Conservation (phyloP, 2,113 vertebrate species). For the Chionomys nivalis region DNA sequence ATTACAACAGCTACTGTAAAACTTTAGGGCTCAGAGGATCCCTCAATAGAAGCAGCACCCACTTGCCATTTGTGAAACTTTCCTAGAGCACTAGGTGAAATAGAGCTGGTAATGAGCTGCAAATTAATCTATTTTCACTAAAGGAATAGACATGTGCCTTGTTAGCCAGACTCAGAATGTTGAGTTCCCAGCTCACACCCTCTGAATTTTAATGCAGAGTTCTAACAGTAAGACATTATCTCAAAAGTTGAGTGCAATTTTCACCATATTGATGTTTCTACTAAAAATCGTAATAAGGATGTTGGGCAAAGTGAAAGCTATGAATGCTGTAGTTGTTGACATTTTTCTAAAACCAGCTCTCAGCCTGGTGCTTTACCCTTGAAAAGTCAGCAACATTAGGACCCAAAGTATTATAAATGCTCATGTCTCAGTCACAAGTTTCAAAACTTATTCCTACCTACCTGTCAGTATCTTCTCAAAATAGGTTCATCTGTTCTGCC, state of each 20-base stretch:
- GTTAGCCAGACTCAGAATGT: neutral
- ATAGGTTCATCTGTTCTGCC: neutral
- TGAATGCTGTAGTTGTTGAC: neutral
- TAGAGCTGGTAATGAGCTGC: neutral
- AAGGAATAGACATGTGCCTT: neutral
- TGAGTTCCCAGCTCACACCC: neutral
- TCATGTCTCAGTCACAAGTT: neutral
- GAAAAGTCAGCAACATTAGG: neutral
- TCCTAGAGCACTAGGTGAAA: neutral
- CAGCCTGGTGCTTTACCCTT: neutral
- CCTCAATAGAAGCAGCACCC: neutral
- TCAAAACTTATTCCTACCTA: neutral
- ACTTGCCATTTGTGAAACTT: neutral
- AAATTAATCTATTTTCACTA: neutral
- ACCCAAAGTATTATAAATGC: neutral
- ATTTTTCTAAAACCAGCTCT: neutral
- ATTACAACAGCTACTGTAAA: neutral
- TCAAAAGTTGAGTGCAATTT: neutral
- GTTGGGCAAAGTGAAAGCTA: neutral
- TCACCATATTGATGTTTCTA: neutral
- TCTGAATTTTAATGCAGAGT: conserved; percentile 6
- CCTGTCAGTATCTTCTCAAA: neutral
- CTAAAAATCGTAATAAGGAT: neutral
- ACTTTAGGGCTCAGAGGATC: neutral
- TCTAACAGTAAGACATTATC: conserved; percentile 17